Evolutionary conservation across 2,797 vertebrate genomes (phyloP).

Genomic region (Sphenopsis melanotis): DNA sequence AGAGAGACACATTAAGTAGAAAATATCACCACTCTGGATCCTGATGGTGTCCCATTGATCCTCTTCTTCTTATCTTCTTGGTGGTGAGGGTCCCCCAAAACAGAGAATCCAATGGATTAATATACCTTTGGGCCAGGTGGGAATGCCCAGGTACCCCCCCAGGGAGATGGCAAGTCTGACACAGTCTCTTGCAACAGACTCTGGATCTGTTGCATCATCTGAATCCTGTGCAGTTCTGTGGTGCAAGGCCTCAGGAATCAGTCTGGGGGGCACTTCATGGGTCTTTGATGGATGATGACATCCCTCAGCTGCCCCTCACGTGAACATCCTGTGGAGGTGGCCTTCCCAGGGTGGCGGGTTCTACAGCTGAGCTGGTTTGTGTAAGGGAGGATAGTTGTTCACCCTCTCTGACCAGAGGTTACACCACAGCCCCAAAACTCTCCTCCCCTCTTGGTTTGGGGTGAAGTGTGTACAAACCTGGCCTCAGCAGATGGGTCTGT

Average conservation of each 20-base stretch:
- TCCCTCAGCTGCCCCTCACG: rapidly evolving
- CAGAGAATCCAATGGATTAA: not conserved
- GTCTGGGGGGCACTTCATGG: not conserved
- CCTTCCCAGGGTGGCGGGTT: rapidly evolving
- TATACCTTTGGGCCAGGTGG: rapidly evolving
- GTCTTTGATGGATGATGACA: not conserved
- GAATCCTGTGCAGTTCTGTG: too few relatives aligned
- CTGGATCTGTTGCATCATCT: not conserved
- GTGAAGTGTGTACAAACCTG: not conserved
- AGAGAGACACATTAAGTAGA: not conserved
- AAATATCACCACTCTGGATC: not conserved
- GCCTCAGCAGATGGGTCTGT: not conserved
- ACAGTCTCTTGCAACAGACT: not conserved
- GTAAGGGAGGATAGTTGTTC: not conserved
- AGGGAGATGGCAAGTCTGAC: not conserved
- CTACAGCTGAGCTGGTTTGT: not conserved
- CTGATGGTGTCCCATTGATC: not conserved
- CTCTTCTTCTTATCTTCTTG: not conserved
- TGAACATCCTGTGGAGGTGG: rapidly evolving
- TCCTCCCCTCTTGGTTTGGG: not conserved
- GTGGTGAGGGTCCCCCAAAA: not conserved
- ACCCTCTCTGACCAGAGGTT: not conserved
- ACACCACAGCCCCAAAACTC: not conserved
- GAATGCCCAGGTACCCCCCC: not conserved
- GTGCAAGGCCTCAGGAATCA: not conserved